Evolutionary conservation across 2,797 vertebrate species (phyloP), one percentile per base, ranked within the genome.

Genomic region (Eupleurogrammus muticus): DNA sequence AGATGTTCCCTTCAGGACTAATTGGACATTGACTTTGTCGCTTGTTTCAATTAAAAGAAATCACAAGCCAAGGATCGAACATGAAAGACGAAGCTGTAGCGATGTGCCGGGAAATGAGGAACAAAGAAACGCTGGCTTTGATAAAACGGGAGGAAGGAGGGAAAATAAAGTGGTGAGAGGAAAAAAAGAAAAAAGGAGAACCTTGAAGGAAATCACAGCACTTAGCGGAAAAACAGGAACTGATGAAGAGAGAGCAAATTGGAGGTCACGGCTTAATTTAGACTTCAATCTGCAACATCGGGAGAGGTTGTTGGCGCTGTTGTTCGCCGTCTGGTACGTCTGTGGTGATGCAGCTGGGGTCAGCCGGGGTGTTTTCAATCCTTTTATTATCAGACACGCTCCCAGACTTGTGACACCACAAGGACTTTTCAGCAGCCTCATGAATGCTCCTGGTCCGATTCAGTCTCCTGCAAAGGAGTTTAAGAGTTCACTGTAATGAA

Each of bases 191-290:
- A 62, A 51, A 47, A 59, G 47, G 36, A 36, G 67, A 82, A 80
- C 69, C 65, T 72, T 68, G 68, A 74, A 74, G 46, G 70, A 87
- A 80, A 88, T 88, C 64, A 86, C 83, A 67, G 19, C 64, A 77
- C 70, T 87, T 75, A 71, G 35, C 28, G 73, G 46, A 75, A 66
- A 75, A 80, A 82, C 69, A 77, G 49, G 52, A 77, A 70, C 46
- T 80, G 77, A 87, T 80, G 79, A 84, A 79, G 64, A 84, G 28
- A 77, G 80, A 78, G 72, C 46, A 81, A 81, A 82, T 42, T 74
- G 81, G 88, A 91, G 88, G 83, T 89, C 86, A 79, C 64, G 66
- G 60, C 77, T 75, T 78, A 57, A 83, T 80, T 87, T 77, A 72
- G 59, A 81, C 75, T 83, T 79, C 79, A 85, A 61, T 86, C 70